A percentile compares a stretch with the other conserved stretches of the same genome.
phyloP scores from a whole-genome alignment of 1,140 invertebrate species.

The Chrysoperla carnea region DNA sequence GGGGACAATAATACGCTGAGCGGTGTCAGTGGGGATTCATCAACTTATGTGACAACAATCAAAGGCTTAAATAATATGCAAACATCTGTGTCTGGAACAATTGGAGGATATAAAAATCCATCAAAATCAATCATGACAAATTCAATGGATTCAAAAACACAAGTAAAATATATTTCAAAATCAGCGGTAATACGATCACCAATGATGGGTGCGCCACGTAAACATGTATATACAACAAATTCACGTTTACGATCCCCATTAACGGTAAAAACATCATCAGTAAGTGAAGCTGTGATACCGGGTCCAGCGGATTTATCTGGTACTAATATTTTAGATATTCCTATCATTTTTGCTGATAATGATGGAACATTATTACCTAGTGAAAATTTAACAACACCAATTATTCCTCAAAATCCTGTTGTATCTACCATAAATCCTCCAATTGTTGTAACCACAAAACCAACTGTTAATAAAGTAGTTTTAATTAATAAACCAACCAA shows the following conservation, averaged over 20 bases:
- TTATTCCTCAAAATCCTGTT: constrained; percentile 7
- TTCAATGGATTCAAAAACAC: not conserved
- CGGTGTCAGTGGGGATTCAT: not conserved
- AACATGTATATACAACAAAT: too few relatives aligned
- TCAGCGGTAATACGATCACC: constrained; percentile 13
- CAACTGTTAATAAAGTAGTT: constrained; percentile 8
- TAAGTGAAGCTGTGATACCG: constrained; percentile 8
- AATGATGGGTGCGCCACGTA: constrained; percentile 9
- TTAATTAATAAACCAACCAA: constrained; percentile 21
- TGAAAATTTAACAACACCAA: constrained; percentile 14
- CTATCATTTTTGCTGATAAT: constrained; percentile 46
- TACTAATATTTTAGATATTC: constrained; percentile 42
- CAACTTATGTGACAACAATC: constrained; percentile 1
- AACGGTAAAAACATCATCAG: constrained; percentile 7
- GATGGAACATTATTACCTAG: constrained; percentile 28
- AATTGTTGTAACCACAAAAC: constrained; percentile 10
- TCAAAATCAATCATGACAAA: not conserved
- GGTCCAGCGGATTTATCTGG: constrained; percentile 30
- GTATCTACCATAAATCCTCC: constrained; percentile 5
- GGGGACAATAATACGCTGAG: constrained; percentile 8
- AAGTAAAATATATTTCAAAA: not conserved
- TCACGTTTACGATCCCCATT: too few relatives aligned
- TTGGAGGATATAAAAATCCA: not conserved
- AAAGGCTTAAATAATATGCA: constrained; percentile 1
- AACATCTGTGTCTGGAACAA: not conserved